These are phyloP conservation scores for Calypte anna DNA, from an alignment of 2,113 vertebrate genomes.

Conservation along the genomic window DNA sequence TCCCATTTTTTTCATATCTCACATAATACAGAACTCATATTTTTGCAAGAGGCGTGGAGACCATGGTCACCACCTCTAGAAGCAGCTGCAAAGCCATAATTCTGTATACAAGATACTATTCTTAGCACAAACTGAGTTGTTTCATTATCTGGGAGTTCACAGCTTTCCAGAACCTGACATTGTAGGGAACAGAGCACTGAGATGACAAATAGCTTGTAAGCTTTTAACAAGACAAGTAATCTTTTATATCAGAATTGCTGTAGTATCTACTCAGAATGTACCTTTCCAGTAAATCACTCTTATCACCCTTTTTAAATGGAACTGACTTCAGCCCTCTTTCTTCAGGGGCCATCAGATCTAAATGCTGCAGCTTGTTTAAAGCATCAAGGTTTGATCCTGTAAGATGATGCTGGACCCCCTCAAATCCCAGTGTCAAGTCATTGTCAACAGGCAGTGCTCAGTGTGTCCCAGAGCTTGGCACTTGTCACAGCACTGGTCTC, in stretches of 20 bases:
- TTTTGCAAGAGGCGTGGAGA: background rate
- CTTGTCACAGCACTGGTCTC: background rate
- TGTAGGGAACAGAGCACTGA: background rate
- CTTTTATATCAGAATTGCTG: constrained; percentile 16
- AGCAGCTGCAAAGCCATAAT: background rate
- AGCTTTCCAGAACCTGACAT: background rate
- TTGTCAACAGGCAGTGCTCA: background rate
- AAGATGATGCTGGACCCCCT: background rate
- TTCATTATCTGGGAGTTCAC: constrained; percentile 17
- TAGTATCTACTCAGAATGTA: background rate
- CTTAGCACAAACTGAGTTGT: background rate
- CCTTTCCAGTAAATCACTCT: background rate
- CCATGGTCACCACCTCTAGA: background rate
- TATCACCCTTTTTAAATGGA: background rate
- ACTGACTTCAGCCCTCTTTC: background rate
- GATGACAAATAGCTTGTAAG: constrained; percentile 38
- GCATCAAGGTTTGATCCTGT: background rate
- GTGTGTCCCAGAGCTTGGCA: background rate
- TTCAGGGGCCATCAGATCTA: background rate
- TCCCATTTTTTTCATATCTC: background rate
- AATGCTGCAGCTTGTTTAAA: background rate
- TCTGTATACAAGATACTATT: background rate
- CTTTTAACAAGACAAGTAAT: constrained; percentile 45
- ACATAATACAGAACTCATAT: background rate
- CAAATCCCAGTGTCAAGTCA: background rate